A percentile compares a stretch with the other conserved stretches of the same genome.
Conservation (phyloP, 2,113 vertebrate genomes). For the Columba janthina region DNA sequence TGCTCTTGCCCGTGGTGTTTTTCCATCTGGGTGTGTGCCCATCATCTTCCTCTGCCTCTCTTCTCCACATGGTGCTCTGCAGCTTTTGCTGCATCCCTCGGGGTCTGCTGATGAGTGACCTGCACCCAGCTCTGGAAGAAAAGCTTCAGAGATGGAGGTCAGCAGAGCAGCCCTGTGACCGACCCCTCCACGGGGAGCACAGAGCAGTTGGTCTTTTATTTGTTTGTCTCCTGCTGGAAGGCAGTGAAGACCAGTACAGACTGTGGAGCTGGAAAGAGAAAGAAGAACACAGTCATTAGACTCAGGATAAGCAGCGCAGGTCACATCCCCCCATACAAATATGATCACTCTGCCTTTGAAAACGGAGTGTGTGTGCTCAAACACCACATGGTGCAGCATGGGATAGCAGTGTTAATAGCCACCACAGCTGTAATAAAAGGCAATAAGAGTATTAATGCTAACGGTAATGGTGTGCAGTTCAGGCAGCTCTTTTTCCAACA, state of each 20-base stretch:
- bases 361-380: background rate
- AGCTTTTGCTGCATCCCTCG: background rate
- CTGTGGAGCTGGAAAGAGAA: background rate
- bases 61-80: accelerated
- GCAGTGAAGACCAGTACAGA: background rate
- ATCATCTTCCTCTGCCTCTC: background rate
- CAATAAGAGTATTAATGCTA: background rate
- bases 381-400: background rate
- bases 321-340: background rate
- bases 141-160: background rate
- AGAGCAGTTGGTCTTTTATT: background rate
- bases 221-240: background rate
- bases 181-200: background rate
- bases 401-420: background rate
- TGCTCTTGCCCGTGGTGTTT: background rate
- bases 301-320: background rate
- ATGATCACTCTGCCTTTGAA: background rate
- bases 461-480: background rate
- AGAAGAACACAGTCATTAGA: background rate
- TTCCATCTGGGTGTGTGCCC: accelerated
- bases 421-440: background rate
- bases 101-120: background rate
- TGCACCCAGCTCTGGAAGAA: accelerated
- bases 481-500: background rate
- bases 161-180: background rate